Percentiles rank a stretch among this genome's conserved stretches.
phyloP scores from a whole-genome alignment of 2,888 invertebrate species.

The Tyria jacobaeae region DNA sequence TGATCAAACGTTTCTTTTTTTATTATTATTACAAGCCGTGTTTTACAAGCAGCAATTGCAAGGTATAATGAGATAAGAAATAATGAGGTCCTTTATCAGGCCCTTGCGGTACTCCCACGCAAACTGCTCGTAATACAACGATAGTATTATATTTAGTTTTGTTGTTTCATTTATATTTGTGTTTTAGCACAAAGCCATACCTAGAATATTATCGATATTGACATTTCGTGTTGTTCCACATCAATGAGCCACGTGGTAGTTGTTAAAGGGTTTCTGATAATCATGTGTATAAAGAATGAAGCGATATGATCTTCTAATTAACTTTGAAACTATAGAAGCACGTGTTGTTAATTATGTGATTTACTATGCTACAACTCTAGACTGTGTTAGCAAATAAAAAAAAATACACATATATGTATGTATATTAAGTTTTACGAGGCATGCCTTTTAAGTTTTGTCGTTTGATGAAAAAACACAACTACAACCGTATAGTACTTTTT shows the following conservation, averaged over 20 bases:
- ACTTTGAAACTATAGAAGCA: neutral
- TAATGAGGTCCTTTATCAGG: slow-evolving; percentile 7
- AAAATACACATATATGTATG: neutral
- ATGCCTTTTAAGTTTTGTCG: no score
- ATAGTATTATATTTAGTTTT: neutral
- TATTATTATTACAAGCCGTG: neutral
- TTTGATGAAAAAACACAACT: no score
- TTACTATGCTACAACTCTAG: neutral
- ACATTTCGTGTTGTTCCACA: slow-evolving; percentile 53
- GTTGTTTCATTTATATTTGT: neutral
- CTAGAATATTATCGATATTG: slow-evolving; percentile 36
- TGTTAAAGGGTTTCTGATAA: slow-evolving; percentile 26
- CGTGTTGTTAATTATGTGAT: neutral
- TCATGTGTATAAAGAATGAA: neutral
- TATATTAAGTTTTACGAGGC: neutral
- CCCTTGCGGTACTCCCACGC: slow-evolving; percentile 13
- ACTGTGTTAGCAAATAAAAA: neutral
- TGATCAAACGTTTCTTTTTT: neutral
- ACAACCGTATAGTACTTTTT: no score
- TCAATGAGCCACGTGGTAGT: slow-evolving; percentile 33
- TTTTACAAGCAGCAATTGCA: neutral
- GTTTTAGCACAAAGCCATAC: neutral
- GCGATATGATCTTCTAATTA: neutral
- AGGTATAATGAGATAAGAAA: slow-evolving; percentile 9
- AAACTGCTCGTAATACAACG: neutral